Evolutionary conservation across 2,797 vertebrate genomes (phyloP).

Genomic region (Lepus townsendii): DNA sequence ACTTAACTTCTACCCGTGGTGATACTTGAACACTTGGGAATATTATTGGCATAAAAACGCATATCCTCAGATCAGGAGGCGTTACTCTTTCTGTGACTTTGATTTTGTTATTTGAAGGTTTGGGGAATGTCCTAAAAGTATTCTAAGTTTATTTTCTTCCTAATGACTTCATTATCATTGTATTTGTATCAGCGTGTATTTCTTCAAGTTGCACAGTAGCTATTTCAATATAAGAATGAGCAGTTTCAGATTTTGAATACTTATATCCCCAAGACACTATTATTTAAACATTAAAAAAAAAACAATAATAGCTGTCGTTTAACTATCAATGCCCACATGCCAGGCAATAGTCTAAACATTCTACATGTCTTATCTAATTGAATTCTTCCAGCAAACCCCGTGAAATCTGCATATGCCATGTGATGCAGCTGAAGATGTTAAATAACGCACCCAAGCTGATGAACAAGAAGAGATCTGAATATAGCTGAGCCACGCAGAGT

Average conservation of each 20-base stretch:
- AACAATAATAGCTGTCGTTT: neutral
- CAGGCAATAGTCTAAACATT: neutral
- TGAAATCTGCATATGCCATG: neutral
- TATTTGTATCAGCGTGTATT: neutral
- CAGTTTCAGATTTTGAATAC: neutral
- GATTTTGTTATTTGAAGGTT: neutral
- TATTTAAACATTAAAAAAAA: slow-evolving; percentile 27
- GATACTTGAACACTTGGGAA: slow-evolving; percentile 16
- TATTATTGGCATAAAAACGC: neutral
- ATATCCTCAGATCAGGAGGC: neutral
- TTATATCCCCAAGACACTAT: neutral
- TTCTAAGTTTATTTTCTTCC: neutral
- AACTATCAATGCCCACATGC: neutral
- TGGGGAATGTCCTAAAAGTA: neutral
- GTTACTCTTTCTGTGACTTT: neutral
- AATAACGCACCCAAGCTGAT: neutral
- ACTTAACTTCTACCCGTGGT: neutral
- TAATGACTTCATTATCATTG: neutral
- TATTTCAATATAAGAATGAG: slow-evolving; percentile 15
- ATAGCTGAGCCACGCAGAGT: neutral
- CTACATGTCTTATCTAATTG: neutral
- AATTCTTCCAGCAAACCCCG: neutral
- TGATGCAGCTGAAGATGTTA: neutral
- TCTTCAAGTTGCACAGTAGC: neutral
- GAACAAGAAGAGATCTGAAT: neutral